phyloP scores from a whole-genome alignment of 2,113 vertebrate genomes.

The Chaenogobius annularis region DNA sequence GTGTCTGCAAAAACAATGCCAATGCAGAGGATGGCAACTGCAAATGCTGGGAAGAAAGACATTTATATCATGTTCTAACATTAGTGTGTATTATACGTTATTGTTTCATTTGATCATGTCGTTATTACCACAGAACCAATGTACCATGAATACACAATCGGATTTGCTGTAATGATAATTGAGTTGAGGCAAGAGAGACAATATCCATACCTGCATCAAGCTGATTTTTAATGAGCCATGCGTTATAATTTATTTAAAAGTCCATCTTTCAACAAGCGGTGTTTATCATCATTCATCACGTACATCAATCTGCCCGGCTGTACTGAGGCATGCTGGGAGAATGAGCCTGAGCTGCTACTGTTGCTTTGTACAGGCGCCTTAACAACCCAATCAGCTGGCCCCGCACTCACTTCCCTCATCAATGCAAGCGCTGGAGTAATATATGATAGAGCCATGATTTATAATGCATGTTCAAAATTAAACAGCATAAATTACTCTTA shows the following conservation, averaged over 20 bases:
- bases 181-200: slow-evolving; percentile 48
- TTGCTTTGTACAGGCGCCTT: slow-evolving; percentile 58
- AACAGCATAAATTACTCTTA: slow-evolving; percentile 84
- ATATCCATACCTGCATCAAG: slow-evolving; percentile 54
- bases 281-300: slow-evolving; percentile 71
- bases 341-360: slow-evolving; percentile 58
- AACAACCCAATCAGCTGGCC: slow-evolving; percentile 70
- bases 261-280: slow-evolving; percentile 59
- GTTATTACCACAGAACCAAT: slow-evolving; percentile 50
- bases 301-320: slow-evolving; percentile 59
- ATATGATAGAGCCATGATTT: slow-evolving; percentile 75
- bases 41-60: background rate
- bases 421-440: slow-evolving; percentile 64
- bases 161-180: slow-evolving; percentile 69
- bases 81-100: slow-evolving; percentile 47
- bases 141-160: slow-evolving; percentile 51
- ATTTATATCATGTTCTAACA: slow-evolving; percentile 45
- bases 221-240: slow-evolving; percentile 64
- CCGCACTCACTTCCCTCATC: slow-evolving; percentile 67
- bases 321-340: slow-evolving; percentile 60
- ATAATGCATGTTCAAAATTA: slow-evolving; percentile 76
- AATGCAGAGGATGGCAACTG: background rate
- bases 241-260: slow-evolving; percentile 71
- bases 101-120: slow-evolving; percentile 49
- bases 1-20: background rate